Percentiles rank a stretch among this genome's conserved stretches.
Evolutionary conservation across 2,797 vertebrate genomes (phyloP).

Genomic region (Pseudomugil tenellus): DNA sequence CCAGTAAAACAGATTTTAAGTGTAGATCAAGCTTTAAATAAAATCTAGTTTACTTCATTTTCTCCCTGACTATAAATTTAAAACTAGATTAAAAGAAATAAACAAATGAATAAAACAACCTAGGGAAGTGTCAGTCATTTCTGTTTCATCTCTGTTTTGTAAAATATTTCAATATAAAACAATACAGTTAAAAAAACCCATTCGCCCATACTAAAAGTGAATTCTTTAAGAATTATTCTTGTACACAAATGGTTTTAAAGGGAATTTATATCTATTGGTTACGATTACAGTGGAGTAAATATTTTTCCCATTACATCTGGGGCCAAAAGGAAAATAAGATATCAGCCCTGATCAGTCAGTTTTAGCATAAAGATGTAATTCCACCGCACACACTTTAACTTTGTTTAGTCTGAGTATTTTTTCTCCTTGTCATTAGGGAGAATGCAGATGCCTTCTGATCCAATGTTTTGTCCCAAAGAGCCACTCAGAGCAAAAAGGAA

Average conservation of each 20-base stretch:
- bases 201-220: constrained; percentile 51
- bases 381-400: not conserved
- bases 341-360: not conserved
- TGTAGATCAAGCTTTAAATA: not conserved
- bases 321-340: constrained; percentile 42
- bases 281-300: constrained; percentile 64
- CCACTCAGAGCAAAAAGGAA: constrained; percentile 32
- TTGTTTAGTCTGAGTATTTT: too few relatives aligned
- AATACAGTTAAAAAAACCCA: constrained; percentile 6
- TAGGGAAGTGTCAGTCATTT: not conserved
- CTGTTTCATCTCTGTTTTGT: not conserved
- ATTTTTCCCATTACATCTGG: constrained; percentile 72
- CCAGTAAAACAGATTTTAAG: not conserved
- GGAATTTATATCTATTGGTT: constrained; percentile 50
- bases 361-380: not conserved
- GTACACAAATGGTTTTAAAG: constrained; percentile 56
- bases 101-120: too few relatives aligned
- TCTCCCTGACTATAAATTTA: not conserved
- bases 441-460: constrained; percentile 27
- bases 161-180: not conserved
- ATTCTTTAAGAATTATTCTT: constrained; percentile 58
- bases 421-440: constrained; percentile 18
- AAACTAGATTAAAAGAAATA: not conserved
- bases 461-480: constrained; percentile 34
- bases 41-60: too few relatives aligned